A percentile compares a stretch with the other conserved stretches of the same genome.
Conservation (phyloP, 2,113 vertebrate genomes). For the Microtus pennsylvanicus region DNA sequence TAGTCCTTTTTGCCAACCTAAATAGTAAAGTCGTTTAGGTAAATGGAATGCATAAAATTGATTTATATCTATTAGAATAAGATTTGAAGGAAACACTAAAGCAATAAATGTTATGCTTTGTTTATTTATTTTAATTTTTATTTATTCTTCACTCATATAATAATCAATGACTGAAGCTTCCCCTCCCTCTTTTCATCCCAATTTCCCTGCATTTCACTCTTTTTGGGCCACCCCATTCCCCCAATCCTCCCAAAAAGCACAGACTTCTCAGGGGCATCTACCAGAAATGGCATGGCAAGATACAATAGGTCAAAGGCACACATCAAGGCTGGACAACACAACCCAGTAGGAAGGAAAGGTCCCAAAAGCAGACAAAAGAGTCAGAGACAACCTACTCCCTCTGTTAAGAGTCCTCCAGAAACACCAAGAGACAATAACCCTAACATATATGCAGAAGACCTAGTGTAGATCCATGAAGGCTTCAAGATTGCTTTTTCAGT, state of each 20-base stretch:
- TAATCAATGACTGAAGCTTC: not conserved
- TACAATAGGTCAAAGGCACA: not conserved
- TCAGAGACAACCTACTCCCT: not conserved
- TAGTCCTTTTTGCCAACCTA: conserved; percentile 28
- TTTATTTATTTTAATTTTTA: not conserved
- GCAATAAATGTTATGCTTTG: not conserved
- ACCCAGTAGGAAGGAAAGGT: not conserved
- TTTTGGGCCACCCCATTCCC: not conserved
- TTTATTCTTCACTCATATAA: not conserved
- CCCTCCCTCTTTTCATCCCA: not conserved
- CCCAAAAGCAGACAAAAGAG: not conserved
- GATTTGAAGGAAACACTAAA: conserved; percentile 32
- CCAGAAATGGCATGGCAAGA: not conserved
- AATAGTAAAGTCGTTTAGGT: not conserved
- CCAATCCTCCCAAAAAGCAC: not conserved
- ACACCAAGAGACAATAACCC: not conserved
- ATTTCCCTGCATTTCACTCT: not conserved
- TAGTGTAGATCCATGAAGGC: not conserved
- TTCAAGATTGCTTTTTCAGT: not conserved
- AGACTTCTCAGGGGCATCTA: not conserved
- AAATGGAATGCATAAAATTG: conserved; percentile 17
- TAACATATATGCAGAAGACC: not conserved
- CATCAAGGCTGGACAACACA: not conserved
- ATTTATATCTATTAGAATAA: conserved; percentile 23
- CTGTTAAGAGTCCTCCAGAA: not conserved